Evolutionary conservation across 2,888 invertebrate species (phyloP), one percentile per base, ranked within the genome.

Genomic region (Stenurella melanura): DNA sequence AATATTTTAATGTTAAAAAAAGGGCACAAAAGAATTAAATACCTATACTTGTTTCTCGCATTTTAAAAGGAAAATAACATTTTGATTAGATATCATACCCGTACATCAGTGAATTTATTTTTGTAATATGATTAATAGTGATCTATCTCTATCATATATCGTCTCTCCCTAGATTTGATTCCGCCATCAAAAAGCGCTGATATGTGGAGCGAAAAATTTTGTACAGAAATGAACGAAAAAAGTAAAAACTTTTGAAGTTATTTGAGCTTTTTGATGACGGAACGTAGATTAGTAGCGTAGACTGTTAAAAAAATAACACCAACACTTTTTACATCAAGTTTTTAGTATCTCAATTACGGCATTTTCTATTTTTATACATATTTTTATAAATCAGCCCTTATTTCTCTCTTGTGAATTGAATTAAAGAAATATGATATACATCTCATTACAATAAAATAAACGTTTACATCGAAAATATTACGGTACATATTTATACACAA

Each of bases 311-410:
- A 75, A 79, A 82, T 61, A 78, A 76, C 73, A 78, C 74, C 60
- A 70, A 74, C 69, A 68, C 73, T 57, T 80, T 83, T 75, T 82
- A 84, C 83, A 84, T 82, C 81, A 82, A 84, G 73, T 82, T 78
- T 82, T 81, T 83, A 78, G 79, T 75, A 75, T 81, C 81, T 82
- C 79, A 78, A 77, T 81, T 81, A 84, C 82, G 80, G 84, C 80
- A 82, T 83, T 80, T 84, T 84, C 83, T 85, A 83, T 85, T 86
- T 86, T 84, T 86, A 87, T 85, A 87, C 85, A 87, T 73, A 81
- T 81, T 84, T 85, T 86, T 86, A 87, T 87, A 87, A 87, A 87
- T 88, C 88, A 88, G 88, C 89, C 88, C 88, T 88, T 88, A 84
- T 87, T 88, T 88, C 88, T 88, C 88, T 88, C 88, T 84, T 88